Base-by-base conservation (phyloP, 2,797 vertebrate genomes). In the Rhinatrema bivittatum region DNA sequence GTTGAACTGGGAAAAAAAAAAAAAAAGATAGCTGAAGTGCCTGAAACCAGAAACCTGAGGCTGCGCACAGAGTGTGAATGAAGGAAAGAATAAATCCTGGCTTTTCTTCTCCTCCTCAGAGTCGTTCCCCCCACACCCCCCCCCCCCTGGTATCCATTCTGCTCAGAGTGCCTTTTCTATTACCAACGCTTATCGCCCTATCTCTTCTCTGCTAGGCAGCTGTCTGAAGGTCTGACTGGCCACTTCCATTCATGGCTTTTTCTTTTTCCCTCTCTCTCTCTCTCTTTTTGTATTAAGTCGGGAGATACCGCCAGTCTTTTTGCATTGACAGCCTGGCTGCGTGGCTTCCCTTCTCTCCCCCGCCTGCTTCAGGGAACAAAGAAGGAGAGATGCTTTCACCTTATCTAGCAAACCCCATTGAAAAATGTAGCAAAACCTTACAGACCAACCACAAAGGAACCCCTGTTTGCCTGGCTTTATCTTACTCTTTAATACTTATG, bases 401-500 rank as follows among this genome's bases (percentile, higher is more conserved):
- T 63, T 68, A 62, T 61, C 56, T 64, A 65, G 68, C 72, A 64
- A 52, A 58, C 20, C 29, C 29, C n/a, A 42, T 31, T 53, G 56
- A 53, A n/a, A 74, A 70, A 57, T 25, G 54, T 37, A 40, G 32
- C 47, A 42, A 51, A 53, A 64, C 66, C 39, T 60, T 57, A 70
- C 47, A 49, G 24, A 17, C 42, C 53, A 61, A 90, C n/a, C 84
- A 90, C 85, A 90, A 87, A 82, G 67, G 46, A 28, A 49, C 58
- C 72, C 78, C 82, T 90, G 85, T 91, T 83, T 68, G 48, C 50
- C 54, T 65, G 32, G 52, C 65, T 78, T 5, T 79, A 77, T 79
- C 70, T 3, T 44, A 25, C 65, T 65, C 63, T 68, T 53, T 36
- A 50, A 56, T 62, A 57, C 60, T 31, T 54, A 69, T 48, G 66